These are phyloP conservation scores for Parasteatoda lunata DNA, from an alignment of 2,888 invertebrate genomes.

Conservation along the genomic window DNA sequence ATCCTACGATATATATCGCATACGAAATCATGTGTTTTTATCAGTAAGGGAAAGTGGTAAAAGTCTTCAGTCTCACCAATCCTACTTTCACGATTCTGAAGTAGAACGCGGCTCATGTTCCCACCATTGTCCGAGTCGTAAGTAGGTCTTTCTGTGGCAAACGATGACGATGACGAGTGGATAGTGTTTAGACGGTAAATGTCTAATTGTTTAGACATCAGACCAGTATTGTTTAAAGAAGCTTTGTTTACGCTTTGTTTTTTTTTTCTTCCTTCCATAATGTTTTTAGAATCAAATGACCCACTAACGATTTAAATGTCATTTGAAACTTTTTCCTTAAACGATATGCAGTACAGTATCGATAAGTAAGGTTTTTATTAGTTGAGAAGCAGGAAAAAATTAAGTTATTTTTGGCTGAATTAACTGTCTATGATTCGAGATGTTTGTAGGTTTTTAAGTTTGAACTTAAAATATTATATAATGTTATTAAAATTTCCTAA, in stretches of 20 bases:
- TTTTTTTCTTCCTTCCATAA: neutral
- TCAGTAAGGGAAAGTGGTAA: conserved; percentile 1
- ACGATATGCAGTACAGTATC: no score
- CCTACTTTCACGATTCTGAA: neutral
- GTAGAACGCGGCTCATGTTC: conserved; percentile 32
- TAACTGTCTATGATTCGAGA: no score
- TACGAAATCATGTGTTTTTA: no score
- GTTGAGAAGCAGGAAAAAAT: no score
- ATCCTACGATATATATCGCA: no score
- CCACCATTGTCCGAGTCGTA: conserved; percentile 48
- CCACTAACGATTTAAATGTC: neutral
- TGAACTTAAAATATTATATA: no score
- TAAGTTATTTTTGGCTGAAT: no score
- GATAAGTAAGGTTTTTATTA: no score
- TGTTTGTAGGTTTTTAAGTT: no score
- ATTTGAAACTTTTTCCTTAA: no score
- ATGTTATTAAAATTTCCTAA: no score
- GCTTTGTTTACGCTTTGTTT: conserved; percentile 12
- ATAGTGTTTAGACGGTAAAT: conserved; percentile 1
- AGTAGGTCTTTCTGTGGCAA: conserved; percentile 4
- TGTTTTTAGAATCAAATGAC: neutral
- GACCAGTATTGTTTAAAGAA: conserved; percentile 1
- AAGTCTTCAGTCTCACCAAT: neutral
- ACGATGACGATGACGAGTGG: neutral
- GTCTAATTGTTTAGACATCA: conserved; percentile 16